Percentiles rank a stretch among this genome's conserved stretches.
Conservation (phyloP, 2,888 invertebrate genomes). For the Antheraea assamensis region DNA sequence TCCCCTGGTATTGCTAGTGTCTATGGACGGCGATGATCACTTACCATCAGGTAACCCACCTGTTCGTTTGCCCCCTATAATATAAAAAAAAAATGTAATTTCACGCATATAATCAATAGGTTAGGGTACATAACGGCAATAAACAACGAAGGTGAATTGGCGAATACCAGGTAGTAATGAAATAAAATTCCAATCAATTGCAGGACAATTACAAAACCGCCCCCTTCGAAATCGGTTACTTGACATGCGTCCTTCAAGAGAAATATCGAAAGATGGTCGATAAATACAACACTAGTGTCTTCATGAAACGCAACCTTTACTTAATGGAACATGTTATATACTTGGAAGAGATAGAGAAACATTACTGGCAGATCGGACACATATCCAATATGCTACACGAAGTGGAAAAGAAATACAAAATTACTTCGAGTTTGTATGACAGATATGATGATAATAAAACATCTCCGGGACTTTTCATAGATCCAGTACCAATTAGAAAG, state of each 20-base stretch:
- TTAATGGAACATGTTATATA: conserved; percentile 30
- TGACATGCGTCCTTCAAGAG: conserved; percentile 37
- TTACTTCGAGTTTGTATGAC: neutral
- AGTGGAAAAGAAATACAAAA: conserved; percentile 39
- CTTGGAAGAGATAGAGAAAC: conserved; percentile 32
- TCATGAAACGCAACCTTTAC: conserved; percentile 9
- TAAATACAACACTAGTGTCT: conserved; percentile 33
- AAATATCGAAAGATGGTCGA: conserved; percentile 54
- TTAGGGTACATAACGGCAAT: too few species aligned
- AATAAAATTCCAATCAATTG: neutral
- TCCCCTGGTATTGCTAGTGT: too few species aligned
- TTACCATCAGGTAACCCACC: too few species aligned
- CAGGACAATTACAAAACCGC: conserved; percentile 24
- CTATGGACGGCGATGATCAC: too few species aligned
- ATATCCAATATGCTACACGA: conserved; percentile 49
- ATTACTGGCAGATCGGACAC: conserved; percentile 38
- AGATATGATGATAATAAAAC: neutral
- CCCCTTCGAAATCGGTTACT: conserved; percentile 31
- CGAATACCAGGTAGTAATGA: too few species aligned
- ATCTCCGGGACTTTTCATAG: neutral
- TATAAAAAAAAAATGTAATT: too few species aligned
- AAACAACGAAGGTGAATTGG: too few species aligned
- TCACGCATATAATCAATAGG: too few species aligned
- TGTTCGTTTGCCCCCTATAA: too few species aligned
- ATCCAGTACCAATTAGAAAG: neutral